These are phyloP conservation scores for Porites lutea DNA, from an alignment of 64 coral and sea anemone genomes.

Conservation along the genomic window DNA sequence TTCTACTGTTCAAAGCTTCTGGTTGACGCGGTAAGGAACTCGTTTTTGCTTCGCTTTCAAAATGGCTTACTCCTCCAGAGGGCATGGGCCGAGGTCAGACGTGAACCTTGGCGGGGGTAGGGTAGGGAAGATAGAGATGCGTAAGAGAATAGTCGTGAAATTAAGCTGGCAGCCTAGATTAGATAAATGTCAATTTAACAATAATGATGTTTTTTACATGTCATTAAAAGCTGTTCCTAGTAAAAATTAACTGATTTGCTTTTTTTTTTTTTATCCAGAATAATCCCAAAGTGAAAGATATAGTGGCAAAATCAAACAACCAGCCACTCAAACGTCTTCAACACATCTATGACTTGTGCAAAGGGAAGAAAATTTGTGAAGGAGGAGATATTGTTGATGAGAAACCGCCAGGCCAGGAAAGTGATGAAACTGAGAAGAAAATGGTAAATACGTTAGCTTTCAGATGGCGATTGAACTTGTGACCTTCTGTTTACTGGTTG, in stretches of 20 bases:
- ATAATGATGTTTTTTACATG: too few relatives aligned
- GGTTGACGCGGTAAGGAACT: constrained; percentile 87
- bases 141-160: neutral
- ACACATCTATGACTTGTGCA: constrained; percentile 96
- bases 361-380: constrained; percentile 97
- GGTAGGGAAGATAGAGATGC: neutral
- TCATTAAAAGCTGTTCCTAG: too few relatives aligned
- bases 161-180: too few relatives aligned
- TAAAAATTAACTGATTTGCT: neutral
- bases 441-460: constrained; percentile 53
- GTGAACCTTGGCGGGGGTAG: neutral
- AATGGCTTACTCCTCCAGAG: neutral
- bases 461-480: too few relatives aligned
- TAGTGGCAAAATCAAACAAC: constrained; percentile 73
- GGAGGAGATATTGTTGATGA: constrained; percentile 96
- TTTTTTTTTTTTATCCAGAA: constrained; percentile 45
- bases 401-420: constrained; percentile 57
- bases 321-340: constrained; percentile 83
- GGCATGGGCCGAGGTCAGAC: constrained; percentile 20
- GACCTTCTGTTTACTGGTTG: too few relatives aligned
- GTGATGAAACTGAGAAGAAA: constrained; percentile 89
- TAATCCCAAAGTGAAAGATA: constrained; percentile 95
- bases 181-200: too few relatives aligned
- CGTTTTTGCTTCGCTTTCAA: neutral
- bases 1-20: constrained; percentile 99